A percentile compares a stretch with the other conserved stretches of the same genome.
phyloP scores from a whole-genome alignment of 2,797 vertebrate genomes.

The Sparus aurata region DNA sequence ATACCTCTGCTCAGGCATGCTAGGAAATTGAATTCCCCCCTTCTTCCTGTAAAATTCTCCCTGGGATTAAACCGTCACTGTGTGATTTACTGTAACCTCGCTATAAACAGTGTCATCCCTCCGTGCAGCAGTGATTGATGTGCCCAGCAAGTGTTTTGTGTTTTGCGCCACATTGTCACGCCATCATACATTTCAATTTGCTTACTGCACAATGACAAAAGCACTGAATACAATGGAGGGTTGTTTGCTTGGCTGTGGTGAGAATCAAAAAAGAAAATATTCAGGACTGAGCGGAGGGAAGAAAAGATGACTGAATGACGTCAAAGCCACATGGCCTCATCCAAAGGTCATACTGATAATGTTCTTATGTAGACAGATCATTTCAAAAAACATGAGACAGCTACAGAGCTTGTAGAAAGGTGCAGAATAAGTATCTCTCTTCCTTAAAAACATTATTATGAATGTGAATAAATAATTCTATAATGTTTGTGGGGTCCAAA shows the following conservation, averaged over 20 bases:
- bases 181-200: constrained; percentile 61
- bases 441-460: no score
- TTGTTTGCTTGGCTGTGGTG: not conserved
- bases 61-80: constrained; percentile 68
- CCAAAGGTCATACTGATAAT: no score
- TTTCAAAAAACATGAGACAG: no score
- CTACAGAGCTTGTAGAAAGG: no score
- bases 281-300: not conserved
- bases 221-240: constrained; percentile 12
- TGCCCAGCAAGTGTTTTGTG: constrained; percentile 41
- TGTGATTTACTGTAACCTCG: constrained; percentile 77
- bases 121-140: constrained; percentile 55
- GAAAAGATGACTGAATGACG: not conserved
- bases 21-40: constrained; percentile 76
- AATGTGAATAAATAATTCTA: no score
- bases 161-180: constrained; percentile 52
- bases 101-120: constrained; percentile 52
- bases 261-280: not conserved
- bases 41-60: constrained; percentile 71
- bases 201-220: constrained; percentile 35
- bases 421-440: no score
- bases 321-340: not conserved
- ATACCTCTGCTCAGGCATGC: constrained; percentile 69
- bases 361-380: no score
- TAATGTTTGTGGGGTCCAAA: no score